Evolutionary conservation across 2,113 vertebrate genomes (phyloP).

Genomic region (Seriola aureovittata): DNA sequence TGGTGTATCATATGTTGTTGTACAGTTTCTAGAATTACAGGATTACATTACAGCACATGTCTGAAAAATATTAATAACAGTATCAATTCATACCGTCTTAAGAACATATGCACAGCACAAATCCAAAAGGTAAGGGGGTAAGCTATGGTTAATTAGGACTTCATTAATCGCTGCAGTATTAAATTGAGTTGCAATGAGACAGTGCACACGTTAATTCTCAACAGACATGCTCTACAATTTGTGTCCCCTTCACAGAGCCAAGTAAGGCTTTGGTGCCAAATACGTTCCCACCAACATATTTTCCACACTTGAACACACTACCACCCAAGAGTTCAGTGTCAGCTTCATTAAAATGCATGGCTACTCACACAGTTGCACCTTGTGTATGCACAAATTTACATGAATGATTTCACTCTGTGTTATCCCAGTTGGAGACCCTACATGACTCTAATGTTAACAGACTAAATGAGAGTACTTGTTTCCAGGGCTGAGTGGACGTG

Average conservation of each 20-base stretch:
- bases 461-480: slow-evolving; percentile 58
- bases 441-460: slow-evolving; percentile 69
- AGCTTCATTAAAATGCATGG: slow-evolving; percentile 76
- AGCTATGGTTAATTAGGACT: slow-evolving; percentile 53
- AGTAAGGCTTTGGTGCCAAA: slow-evolving; percentile 63
- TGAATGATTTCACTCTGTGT: slow-evolving; percentile 66
- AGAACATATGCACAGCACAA: slow-evolving; percentile 14
- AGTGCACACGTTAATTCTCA: slow-evolving; percentile 54
- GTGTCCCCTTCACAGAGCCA: slow-evolving; percentile 52
- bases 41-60: neutral
- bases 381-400: slow-evolving; percentile 77
- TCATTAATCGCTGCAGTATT: slow-evolving; percentile 62
- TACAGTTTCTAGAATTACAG: neutral
- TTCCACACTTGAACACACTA: slow-evolving; percentile 66
- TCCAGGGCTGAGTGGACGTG: slow-evolving; percentile 31
- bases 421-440: slow-evolving; percentile 67
- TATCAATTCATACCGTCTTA: neutral
- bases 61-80: neutral
- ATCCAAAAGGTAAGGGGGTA: slow-evolving; percentile 21
- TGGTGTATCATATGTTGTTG: neutral
- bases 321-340: slow-evolving; percentile 60
- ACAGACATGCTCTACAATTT: slow-evolving; percentile 47
- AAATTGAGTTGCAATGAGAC: slow-evolving; percentile 58
- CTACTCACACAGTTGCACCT: slow-evolving; percentile 63
- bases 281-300: slow-evolving; percentile 65